These are phyloP conservation scores for Cosmia pyralina DNA, from an alignment of 2,888 invertebrate species.

Conservation along the genomic window DNA sequence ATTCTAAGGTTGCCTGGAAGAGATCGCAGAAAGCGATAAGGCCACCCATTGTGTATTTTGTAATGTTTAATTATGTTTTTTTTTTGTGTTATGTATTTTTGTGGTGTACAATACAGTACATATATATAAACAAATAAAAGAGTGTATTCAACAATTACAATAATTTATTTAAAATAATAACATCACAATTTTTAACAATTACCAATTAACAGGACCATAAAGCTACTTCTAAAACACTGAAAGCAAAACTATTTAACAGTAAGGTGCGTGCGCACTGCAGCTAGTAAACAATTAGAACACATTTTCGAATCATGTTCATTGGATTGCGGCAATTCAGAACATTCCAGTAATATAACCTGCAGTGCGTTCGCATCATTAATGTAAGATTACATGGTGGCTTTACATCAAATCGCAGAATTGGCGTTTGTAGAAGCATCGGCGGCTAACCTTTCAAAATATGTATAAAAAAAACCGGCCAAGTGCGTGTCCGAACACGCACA, in stretches of 20 bases:
- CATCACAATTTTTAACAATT: conserved; percentile 63
- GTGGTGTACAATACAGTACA: too few relatives aligned
- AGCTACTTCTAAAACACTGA: conserved; percentile 46
- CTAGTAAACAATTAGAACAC: background rate
- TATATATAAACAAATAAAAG: too few relatives aligned
- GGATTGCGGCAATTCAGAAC: background rate
- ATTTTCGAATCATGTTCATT: background rate
- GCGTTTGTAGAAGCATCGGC: conserved; percentile 20
- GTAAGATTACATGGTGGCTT: conserved; percentile 22
- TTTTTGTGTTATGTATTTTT: too few relatives aligned
- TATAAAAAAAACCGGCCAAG: too few relatives aligned
- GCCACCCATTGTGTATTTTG: too few relatives aligned
- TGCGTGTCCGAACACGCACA: too few relatives aligned
- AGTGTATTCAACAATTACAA: conserved; percentile 36
- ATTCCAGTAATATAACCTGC: background rate
- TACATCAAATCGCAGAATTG: conserved; percentile 45
- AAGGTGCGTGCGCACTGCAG: conserved; percentile 18
- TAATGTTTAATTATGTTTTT: too few relatives aligned
- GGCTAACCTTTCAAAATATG: background rate
- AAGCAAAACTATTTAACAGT: background rate
- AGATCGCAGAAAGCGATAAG: too few relatives aligned
- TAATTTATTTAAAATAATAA: conserved; percentile 65
- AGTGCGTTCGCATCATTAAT: conserved; percentile 6
- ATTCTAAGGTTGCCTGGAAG: too few relatives aligned
- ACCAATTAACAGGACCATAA: conserved; percentile 40